A percentile compares a stretch with the other conserved stretches of the same genome.
These are phyloP conservation scores for Tortrix viridana DNA, from an alignment of 2,888 invertebrate genomes.

Conservation along the genomic window DNA sequence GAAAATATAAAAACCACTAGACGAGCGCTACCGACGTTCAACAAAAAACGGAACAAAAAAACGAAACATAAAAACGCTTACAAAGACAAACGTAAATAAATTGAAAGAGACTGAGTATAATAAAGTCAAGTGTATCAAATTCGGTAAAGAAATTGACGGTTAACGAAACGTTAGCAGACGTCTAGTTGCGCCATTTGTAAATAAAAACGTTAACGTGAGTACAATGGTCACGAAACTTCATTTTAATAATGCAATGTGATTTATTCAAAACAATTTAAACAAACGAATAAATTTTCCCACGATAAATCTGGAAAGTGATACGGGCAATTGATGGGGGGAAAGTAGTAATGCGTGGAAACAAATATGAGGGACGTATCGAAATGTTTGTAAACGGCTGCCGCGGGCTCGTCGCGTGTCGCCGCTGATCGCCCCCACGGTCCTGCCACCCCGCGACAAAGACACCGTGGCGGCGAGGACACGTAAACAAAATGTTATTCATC, in stretches of 20 bases:
- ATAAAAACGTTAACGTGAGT: conserved; percentile 8
- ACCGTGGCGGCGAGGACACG: conserved; percentile 23
- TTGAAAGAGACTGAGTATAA: conserved; percentile 33
- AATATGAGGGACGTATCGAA: conserved; percentile 76
- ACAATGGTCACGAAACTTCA: conserved; percentile 18
- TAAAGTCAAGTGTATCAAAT: conserved; percentile 32
- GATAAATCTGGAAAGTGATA: conserved; percentile 39
- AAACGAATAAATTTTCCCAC: conserved; percentile 33
- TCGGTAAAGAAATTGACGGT: conserved; percentile 31
- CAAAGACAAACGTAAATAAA: conserved; percentile 30
- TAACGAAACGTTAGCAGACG: conserved; percentile 25
- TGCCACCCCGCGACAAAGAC: conserved; percentile 31
- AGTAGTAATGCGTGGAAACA: conserved; percentile 68
- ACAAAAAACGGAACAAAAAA: conserved; percentile 27
- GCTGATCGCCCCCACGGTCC: conserved; percentile 61
- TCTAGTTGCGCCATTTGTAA: conserved; percentile 21
- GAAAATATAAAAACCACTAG: conserved; percentile 21
- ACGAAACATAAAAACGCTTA: conserved; percentile 20
- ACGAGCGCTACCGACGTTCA: conserved; percentile 16
- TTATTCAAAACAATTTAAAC: conserved; percentile 23
- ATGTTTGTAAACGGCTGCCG: conserved; percentile 78
- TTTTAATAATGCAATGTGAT: conserved; percentile 16
- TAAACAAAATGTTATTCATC: conserved; percentile 34
- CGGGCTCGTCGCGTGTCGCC: conserved; percentile 62
- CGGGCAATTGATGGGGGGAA: conserved; percentile 62